Evolutionary conservation across 2,797 vertebrate species (phyloP), one percentile per base, ranked within the genome.

Genomic region (Tadarida brasiliensis): DNA sequence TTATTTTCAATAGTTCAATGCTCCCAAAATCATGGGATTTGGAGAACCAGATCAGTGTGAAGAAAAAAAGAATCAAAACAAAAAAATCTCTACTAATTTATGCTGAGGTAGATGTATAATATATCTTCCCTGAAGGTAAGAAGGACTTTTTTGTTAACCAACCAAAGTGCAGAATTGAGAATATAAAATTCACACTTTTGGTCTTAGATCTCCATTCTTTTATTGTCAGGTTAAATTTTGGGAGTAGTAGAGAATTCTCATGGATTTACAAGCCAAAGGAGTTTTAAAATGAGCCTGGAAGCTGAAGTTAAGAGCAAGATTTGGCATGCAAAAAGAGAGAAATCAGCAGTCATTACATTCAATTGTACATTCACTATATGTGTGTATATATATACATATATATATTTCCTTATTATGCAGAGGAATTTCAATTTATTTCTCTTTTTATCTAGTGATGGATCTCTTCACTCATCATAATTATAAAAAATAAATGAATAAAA

Each of bases 1-100:
- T 91, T 87, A 88, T 84, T 91, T 91, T 81, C 16, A 73, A 14
- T 44, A 90, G 2, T 57, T 82, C 14, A 80, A n/a, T 39, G 24
- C 1, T 87, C 51, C 35, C 39, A n/a, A 11, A 87, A 78, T 59
- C 35, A 74, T 59, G 56, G 4, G 9, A 70, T 33, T 71, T 83
- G 4, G 47, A 78, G 35, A 77, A 77, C 14, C 12, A 96, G 22
- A 61, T 51, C 2, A 47, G 0, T 2, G 2, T 56, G 11, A 26
- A 24, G 19, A 5, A 22, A 14, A 28, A 22, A n/a, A 26, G 63
- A 71, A 39, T 22, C 1, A 67, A 74, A 77, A 65, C 0, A 17
- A 80, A 56, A 73, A 9, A 77, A 44, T 2, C 0, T 44, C 8
- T 6, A 26, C 14, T 54, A n/a, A 14, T 1, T 83, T 56, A 51